These are phyloP conservation scores for Craniophora ligustri DNA, from an alignment of 2,888 invertebrate genomes.

Conservation along the genomic window DNA sequence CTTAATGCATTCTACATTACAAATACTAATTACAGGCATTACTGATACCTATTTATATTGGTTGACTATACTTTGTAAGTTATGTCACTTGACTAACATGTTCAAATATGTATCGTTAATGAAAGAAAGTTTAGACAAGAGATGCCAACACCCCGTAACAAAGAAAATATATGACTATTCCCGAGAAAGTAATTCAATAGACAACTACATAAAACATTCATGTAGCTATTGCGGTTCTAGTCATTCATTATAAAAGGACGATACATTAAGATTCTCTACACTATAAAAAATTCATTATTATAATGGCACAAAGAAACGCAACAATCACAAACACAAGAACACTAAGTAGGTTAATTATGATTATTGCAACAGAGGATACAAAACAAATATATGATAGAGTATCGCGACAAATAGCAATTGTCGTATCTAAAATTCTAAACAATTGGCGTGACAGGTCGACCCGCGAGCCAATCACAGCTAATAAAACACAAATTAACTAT, in stretches of 20 bases:
- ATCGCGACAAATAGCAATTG: slow-evolving; percentile 68
- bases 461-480: slow-evolving; percentile 82
- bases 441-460: slow-evolving; percentile 71
- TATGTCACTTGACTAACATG: too few relatives aligned
- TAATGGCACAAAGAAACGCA: slow-evolving; percentile 35
- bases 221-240: too few relatives aligned
- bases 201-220: too few relatives aligned
- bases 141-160: too few relatives aligned
- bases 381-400: slow-evolving; percentile 54
- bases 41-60: too few relatives aligned
- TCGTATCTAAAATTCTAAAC: slow-evolving; percentile 61
- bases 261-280: slow-evolving; percentile 4
- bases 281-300: slow-evolving; percentile 7
- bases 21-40: too few relatives aligned
- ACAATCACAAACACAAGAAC: slow-evolving; percentile 41
- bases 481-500: slow-evolving; percentile 81
- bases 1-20: background rate
- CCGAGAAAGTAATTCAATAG: too few relatives aligned
- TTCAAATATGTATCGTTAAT: too few relatives aligned
- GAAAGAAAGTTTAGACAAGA: too few relatives aligned
- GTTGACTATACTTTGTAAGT: too few relatives aligned
- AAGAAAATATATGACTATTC: too few relatives aligned
- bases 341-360: slow-evolving; percentile 38
- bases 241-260: too few relatives aligned
- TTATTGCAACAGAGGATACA: slow-evolving; percentile 41